phyloP scores from a whole-genome alignment of 2,113 vertebrate genomes.

The Nannospalax galili region DNA sequence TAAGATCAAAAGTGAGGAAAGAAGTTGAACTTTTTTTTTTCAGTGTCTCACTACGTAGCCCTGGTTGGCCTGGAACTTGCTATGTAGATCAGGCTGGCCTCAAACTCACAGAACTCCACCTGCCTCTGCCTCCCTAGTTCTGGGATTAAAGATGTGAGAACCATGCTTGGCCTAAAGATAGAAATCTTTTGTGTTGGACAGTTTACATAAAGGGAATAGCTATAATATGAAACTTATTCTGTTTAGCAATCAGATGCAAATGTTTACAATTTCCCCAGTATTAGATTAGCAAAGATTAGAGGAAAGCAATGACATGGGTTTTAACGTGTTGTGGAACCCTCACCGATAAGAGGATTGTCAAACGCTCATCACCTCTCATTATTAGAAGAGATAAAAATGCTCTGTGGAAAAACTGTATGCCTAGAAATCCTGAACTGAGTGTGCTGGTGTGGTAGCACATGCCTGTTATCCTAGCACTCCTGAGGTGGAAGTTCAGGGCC shows the following conservation, averaged over 20 bases:
- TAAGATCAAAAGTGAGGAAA: too few species aligned
- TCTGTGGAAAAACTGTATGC: not conserved
- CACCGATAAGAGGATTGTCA: not conserved
- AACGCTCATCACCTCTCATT: not conserved
- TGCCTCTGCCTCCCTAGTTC: too few species aligned
- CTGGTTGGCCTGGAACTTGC: too few species aligned
- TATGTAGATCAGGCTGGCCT: too few species aligned
- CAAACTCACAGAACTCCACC: too few species aligned
- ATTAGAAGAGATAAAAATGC: not conserved
- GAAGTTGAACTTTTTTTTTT: too few species aligned
- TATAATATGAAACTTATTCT: not conserved
- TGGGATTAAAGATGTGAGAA: not conserved
- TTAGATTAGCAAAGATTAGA: constrained; percentile 27
- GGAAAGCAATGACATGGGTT: not conserved
- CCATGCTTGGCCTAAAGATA: not conserved
- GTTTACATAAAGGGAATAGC: not conserved
- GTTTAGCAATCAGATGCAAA: not conserved
- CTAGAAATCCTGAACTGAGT: not conserved
- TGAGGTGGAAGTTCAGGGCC: not conserved
- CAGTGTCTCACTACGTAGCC: too few species aligned
- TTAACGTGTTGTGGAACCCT: not conserved
- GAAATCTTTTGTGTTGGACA: not conserved
- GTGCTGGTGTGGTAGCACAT: not conserved
- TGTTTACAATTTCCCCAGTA: not conserved
- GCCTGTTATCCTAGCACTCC: not conserved